phyloP scores from a whole-genome alignment of 2,113 vertebrate genomes.

The Chionis minor region DNA sequence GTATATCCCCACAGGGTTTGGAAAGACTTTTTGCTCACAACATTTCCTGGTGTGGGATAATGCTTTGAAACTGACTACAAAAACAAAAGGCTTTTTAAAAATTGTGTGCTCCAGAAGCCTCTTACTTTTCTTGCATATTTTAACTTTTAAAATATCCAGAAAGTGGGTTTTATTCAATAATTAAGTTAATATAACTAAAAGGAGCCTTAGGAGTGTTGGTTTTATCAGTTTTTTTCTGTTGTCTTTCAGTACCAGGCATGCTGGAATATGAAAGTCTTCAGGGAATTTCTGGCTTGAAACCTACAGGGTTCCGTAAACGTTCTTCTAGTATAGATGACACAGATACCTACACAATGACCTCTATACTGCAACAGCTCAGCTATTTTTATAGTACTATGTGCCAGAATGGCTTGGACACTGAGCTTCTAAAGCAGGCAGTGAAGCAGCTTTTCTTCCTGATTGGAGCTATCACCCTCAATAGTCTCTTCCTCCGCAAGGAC shows the following conservation, averaged over 20 bases:
- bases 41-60: not conserved
- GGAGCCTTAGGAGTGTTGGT: not conserved
- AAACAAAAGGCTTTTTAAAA: not conserved
- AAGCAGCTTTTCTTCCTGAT: constrained; percentile 92
- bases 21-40: not conserved
- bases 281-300: constrained; percentile 95
- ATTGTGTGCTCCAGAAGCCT: not conserved
- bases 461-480: constrained; percentile 87
- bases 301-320: constrained; percentile 92
- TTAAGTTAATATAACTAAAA: not conserved
- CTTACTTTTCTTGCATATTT: not conserved
- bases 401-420: constrained; percentile 88
- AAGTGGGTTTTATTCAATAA: not conserved
- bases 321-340: constrained; percentile 88
- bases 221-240: not conserved
- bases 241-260: constrained; percentile 87
- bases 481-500: constrained; percentile 95
- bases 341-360: constrained; percentile 86
- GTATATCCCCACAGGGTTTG: not conserved
- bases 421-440: constrained; percentile 83
- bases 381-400: constrained; percentile 87
- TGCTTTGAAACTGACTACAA: not conserved
- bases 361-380: constrained; percentile 89
- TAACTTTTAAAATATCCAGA: not conserved
- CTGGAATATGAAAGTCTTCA: constrained; percentile 95